Evolutionary conservation across 2,113 vertebrate species (phyloP), one percentile per base, ranked within the genome.

Genomic region (Malurus elegans): DNA sequence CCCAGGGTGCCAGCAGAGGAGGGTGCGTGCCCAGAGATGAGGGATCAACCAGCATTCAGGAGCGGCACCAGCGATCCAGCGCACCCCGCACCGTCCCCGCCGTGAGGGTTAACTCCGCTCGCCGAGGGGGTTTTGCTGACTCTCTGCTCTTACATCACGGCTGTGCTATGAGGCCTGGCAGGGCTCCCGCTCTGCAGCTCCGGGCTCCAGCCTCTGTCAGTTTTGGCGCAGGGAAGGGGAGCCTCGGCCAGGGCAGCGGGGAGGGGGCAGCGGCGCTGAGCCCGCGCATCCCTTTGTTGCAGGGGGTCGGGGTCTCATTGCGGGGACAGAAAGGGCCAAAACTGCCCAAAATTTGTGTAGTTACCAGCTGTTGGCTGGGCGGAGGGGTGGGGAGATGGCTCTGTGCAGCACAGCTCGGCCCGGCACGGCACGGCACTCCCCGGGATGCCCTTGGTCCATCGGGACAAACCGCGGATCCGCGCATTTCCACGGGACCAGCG

Each of bases 121-220:
- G 0, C 4, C 19, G 24, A 45, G 74, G 80, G 66, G 94, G 76
- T 54, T 89, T 94, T 88, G 89, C 92, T 95, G 91, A 89, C 90
- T 96, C 92, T 93, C 91, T 93, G 86, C 93, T 88, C 97, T 98
- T 96, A 98, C 97, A 98, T 98, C 97, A 98, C 64, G 88, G 92
- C 91, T 78, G 88, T 96, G 97, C 98, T 98, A 97, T 97, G 97
- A 97, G 93, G 92, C 95, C 97, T 98, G 97, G 98, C 97, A 96
- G 90, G 88, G 97, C 96, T 97, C 97, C 94, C 79, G 19, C 54
- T 23, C 62, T n/a, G 79, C 88, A 61, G 93, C 88, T 96, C 88
- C 44, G 10, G 31, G 95, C 95, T 93, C 95, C 23, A 90, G 90
- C 24, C 93, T 73, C 74, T 88, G 93, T 86, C 56, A 87, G 94